Evolutionary conservation across 2,797 vertebrate genomes (phyloP).

Genomic region (Cossypha heuglini): DNA sequence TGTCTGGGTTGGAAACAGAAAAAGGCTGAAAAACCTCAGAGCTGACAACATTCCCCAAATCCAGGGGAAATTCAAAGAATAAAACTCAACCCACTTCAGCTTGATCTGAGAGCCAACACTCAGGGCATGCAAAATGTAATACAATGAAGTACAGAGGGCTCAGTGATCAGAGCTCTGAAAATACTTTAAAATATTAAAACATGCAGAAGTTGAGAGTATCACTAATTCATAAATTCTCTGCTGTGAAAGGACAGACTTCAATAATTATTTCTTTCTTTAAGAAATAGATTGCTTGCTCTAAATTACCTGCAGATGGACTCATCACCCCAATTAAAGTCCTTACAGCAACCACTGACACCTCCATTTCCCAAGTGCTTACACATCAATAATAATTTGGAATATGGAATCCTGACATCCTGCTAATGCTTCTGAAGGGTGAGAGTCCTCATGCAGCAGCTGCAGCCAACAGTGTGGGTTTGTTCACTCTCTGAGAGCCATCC

Average conservation of each 20-base stretch:
- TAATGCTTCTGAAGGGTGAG: accelerated
- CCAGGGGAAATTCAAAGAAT: background rate
- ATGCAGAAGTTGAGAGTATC: background rate
- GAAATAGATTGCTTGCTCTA: background rate
- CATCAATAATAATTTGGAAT: background rate
- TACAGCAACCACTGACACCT: background rate
- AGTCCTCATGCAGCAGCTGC: background rate
- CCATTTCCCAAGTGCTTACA: background rate
- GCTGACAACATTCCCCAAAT: background rate
- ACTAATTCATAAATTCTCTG: background rate
- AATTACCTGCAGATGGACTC: background rate
- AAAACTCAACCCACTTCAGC: background rate
- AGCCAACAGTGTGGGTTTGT: accelerated
- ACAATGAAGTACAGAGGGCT: background rate
- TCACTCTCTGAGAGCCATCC: background rate
- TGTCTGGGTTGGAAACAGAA: conserved; percentile 77
- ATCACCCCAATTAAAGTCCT: background rate
- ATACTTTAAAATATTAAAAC: background rate
- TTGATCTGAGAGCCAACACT: background rate
- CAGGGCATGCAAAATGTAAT: background rate
- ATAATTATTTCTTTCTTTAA: background rate
- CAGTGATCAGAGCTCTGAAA: background rate
- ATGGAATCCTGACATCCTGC: background rate
- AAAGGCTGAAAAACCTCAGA: background rate
- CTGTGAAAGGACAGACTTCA: background rate